Percentiles rank a stretch among this genome's conserved stretches.
phyloP scores from a whole-genome alignment of 1,140 invertebrate genomes.

The Parapsyche elsis region DNA sequence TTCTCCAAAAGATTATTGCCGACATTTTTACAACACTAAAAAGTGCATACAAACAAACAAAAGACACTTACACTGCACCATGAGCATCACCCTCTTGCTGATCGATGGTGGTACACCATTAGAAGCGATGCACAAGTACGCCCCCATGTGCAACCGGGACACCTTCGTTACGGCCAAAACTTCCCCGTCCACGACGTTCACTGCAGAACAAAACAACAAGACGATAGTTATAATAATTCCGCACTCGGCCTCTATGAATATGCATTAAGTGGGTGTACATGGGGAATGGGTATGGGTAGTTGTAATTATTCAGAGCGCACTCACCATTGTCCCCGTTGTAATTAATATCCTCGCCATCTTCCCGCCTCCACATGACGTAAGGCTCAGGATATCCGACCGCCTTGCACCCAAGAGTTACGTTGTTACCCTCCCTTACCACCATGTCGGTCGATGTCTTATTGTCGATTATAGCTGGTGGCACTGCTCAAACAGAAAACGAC shows the following conservation, averaged over 20 bases:
- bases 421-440: constrained; percentile 88
- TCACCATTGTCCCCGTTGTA: constrained; percentile 86
- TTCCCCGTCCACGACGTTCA: constrained; percentile 85
- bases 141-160: constrained; percentile 87
- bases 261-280: neutral
- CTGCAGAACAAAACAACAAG: constrained; percentile 65
- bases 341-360: constrained; percentile 87
- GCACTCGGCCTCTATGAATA: neutral
- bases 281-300: neutral
- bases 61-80: constrained; percentile 78
- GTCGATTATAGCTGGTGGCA: constrained; percentile 84
- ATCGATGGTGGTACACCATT: constrained; percentile 85
- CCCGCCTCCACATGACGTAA: constrained; percentile 90
- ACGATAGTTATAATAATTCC: neutral
- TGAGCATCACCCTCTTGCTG: constrained; percentile 79
- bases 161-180: constrained; percentile 84
- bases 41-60: constrained; percentile 11
- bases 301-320: constrained; percentile 42
- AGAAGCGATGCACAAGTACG: constrained; percentile 80
- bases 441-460: constrained; percentile 89
- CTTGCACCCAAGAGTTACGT: constrained; percentile 88
- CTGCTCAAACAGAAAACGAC: constrained; percentile 63
- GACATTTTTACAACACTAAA: neutral
- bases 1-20: too few species aligned
- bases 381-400: constrained; percentile 90